A percentile compares a stretch with the other conserved stretches of the same genome.
Evolutionary conservation across 2,113 vertebrate genomes (phyloP).

Genomic region (Mustelus asterias): DNA sequence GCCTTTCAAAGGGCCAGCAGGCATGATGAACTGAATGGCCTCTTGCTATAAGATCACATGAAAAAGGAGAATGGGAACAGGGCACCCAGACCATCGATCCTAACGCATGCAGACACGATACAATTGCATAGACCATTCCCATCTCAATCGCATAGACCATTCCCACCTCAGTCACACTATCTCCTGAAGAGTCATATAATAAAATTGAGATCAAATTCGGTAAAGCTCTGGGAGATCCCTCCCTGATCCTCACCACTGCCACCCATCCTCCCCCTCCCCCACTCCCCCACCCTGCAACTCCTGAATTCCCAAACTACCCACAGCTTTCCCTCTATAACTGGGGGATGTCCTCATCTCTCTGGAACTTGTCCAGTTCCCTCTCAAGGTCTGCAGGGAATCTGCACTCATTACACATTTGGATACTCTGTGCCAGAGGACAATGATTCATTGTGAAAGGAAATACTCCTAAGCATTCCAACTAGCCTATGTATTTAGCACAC

Average conservation of each 20-base stretch:
- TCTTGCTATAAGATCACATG: not conserved
- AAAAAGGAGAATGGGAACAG: no score
- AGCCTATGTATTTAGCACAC: not conserved
- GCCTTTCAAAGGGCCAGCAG: not conserved
- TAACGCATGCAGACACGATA: not conserved
- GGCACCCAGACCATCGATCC: not conserved
- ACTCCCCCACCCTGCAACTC: not conserved
- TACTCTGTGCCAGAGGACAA: not conserved
- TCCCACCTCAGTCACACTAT: not conserved
- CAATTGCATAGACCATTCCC: not conserved
- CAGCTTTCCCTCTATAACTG: not conserved
- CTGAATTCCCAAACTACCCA: not conserved
- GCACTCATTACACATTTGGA: not conserved
- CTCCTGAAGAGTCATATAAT: not conserved
- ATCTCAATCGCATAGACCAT: no score
- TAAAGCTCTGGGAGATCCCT: not conserved
- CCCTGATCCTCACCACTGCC: not conserved
- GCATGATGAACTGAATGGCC: not conserved
- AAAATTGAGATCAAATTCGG: not conserved
- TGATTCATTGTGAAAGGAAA: not conserved
- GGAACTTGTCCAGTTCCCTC: not conserved
- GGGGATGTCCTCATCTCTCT: not conserved
- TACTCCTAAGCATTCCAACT: not conserved
- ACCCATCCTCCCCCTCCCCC: no score
- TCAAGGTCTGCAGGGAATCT: not conserved